Evolutionary conservation across 1,140 invertebrate genomes (phyloP), one percentile per base, ranked within the genome.

Genomic region (Habropoda laboriosa): DNA sequence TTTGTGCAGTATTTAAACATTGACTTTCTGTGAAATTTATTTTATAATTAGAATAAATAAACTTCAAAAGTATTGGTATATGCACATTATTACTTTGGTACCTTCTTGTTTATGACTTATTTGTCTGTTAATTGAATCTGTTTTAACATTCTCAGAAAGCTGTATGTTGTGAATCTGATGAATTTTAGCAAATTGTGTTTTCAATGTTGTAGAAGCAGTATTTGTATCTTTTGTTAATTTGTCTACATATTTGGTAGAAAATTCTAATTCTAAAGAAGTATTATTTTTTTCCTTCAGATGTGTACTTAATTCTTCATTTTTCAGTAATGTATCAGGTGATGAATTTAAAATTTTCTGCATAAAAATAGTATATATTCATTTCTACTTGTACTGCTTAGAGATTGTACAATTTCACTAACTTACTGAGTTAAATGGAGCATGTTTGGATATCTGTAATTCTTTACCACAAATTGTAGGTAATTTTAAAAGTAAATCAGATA

Each of bases 391-490:
- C 27, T 32, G 3, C 18, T 7, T 18, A 70, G 24, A 18, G 2
- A 35, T 5, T 47, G 10, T 21, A 12, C 1, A 27, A 58, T 40
- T 18, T 40, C 10, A 0, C 40, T n/a, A 49, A 60, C 55, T 61
- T 42, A 66, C 72, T 45, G 24, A 40, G 4, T 61, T 55, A 27
- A 57, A 27, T 4, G 51, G 32, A 57, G 1, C 30, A 73, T 45
- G 0, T 24, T 51, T 60, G 3, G 30, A 81, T 61, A 88, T 63
- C 24, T 83, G 71, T n/a, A 90, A 63, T n/a, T 58, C 38, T 47
- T 82, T 74, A 7, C 79, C 82, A 67, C 87, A 89, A 53, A 90
- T 27, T 38, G 38, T 38, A 10, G 80, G 58, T 32, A 88, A 42
- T 66, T 45, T 85, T 10, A 21, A 21, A 73, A 53, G 45, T 18